phyloP scores from a whole-genome alignment of 64 coral and sea anemone species.

The Hydrozoanthus tunicans region DNA sequence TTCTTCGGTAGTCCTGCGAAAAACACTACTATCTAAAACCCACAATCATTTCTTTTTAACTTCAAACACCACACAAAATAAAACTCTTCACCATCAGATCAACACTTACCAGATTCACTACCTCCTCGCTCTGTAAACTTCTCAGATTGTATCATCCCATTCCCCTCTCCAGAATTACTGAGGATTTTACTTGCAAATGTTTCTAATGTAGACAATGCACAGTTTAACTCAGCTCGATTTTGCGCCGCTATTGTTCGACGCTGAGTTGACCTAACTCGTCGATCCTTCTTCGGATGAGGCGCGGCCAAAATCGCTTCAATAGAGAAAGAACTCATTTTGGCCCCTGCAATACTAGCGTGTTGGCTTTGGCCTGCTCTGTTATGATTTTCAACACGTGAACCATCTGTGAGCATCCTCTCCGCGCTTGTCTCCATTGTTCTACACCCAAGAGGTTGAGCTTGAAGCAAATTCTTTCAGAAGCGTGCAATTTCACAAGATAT shows the following conservation, averaged over 20 bases:
- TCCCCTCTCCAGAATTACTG: constrained; percentile 18
- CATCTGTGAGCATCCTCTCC: neutral
- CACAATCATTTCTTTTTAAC: too few relatives aligned
- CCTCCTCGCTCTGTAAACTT: neutral
- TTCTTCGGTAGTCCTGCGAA: neutral
- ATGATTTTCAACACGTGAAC: constrained; percentile 13
- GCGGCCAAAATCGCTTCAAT: constrained; percentile 88
- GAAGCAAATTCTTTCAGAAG: neutral
- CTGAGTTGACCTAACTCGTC: constrained; percentile 4
- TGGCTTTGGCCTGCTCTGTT: constrained; percentile 33
- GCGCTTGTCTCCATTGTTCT: constrained; percentile 58
- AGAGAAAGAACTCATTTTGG: constrained; percentile 83
- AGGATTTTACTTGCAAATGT: constrained; percentile 36
- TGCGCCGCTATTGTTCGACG: neutral
- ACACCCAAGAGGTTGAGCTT: neutral
- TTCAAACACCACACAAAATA: too few relatives aligned
- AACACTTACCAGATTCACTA: constrained; percentile 24
- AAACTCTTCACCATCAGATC: too few relatives aligned
- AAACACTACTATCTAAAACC: too few relatives aligned
- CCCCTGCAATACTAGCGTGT: constrained; percentile 4
- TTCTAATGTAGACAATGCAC: constrained; percentile 45
- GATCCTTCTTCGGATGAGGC: constrained; percentile 82
- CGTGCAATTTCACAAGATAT: neutral
- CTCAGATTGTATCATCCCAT: neutral
- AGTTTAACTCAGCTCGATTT: neutral